These are phyloP conservation scores for Caloenas nicobarica DNA, from an alignment of 2,113 vertebrate species.

Conservation along the genomic window DNA sequence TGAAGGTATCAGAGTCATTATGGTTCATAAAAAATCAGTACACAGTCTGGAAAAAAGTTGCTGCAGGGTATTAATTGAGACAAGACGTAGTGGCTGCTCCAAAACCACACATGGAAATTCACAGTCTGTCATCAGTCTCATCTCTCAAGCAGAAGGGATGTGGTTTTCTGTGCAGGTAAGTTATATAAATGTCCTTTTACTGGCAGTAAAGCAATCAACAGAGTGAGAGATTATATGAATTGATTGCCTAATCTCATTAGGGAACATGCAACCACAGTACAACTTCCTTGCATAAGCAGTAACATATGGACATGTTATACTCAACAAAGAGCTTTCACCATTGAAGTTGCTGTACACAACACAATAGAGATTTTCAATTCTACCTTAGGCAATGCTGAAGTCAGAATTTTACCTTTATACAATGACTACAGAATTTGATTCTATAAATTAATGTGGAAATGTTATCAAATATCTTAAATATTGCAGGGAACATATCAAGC, in stretches of 20 bases:
- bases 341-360: neutral
- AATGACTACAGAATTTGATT: neutral
- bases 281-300: constrained; percentile 34
- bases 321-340: neutral
- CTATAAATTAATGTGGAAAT: neutral
- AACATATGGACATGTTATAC: neutral
- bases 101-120: constrained; percentile 28
- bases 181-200: constrained; percentile 65
- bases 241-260: constrained; percentile 30
- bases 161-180: constrained; percentile 47
- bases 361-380: neutral
- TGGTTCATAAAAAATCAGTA: constrained; percentile 8
- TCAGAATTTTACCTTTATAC: neutral
- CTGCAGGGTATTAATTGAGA: constrained; percentile 1
- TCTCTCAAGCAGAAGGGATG: constrained; percentile 47
- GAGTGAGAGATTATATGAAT: constrained; percentile 1
- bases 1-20: neutral
- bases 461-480: neutral
- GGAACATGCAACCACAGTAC: neutral
- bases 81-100: constrained; percentile 1
- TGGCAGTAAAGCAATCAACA: constrained; percentile 33
- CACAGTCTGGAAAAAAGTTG: constrained; percentile 24
- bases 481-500: neutral
- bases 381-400: neutral
- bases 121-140: neutral